Evolutionary conservation across 1,140 invertebrate species (phyloP).

Genomic region (Macrocentrus cingulum): DNA sequence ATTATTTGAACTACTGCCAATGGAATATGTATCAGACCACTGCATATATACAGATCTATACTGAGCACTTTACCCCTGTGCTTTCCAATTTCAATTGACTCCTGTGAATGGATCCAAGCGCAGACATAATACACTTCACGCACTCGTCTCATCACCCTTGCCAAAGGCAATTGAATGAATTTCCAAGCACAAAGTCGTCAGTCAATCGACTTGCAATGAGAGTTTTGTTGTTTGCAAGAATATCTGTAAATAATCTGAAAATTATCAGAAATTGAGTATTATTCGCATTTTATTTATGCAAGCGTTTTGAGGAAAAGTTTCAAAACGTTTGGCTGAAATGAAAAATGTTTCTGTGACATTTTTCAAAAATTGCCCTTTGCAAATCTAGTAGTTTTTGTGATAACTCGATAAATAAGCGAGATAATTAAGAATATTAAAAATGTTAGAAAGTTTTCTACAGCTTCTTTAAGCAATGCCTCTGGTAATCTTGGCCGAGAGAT

Average conservation of each 20-base stretch:
- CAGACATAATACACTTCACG: constrained; percentile 8
- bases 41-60: constrained; percentile 2
- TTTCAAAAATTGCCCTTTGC: too few relatives aligned
- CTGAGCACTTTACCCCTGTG: not conserved
- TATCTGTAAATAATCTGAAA: too few relatives aligned
- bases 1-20: not conserved
- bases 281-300: too few relatives aligned
- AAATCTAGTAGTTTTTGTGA: too few relatives aligned
- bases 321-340: too few relatives aligned
- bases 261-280: too few relatives aligned
- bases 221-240: too few relatives aligned
- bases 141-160: not conserved
- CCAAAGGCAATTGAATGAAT: constrained; percentile 13
- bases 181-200: constrained; percentile 3
- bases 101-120: not conserved
- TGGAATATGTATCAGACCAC: constrained; percentile 3
- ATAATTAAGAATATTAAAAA: too few relatives aligned
- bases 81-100: constrained; percentile 16
- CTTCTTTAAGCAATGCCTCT: not conserved
- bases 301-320: too few relatives aligned
- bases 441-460: too few relatives aligned
- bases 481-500: not conserved
- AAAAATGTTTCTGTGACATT: too few relatives aligned
- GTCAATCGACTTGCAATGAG: constrained; percentile 9
- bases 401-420: too few relatives aligned